Conservation (phyloP, 2,888 invertebrate genomes). For the Polymixis lichenea region DNA sequence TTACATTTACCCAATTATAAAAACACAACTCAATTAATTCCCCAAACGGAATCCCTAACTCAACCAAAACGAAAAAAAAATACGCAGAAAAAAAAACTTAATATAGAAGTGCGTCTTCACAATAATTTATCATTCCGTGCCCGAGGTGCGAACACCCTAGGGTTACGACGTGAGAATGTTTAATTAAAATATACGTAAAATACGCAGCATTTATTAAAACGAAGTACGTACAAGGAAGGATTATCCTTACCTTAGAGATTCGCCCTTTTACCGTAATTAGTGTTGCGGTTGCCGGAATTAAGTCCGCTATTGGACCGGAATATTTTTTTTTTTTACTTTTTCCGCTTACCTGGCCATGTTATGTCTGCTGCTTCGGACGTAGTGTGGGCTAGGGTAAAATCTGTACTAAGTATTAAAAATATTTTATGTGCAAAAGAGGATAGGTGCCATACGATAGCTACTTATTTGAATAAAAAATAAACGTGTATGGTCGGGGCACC, state of each 20-base stretch:
- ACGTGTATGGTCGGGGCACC: too few relatives aligned
- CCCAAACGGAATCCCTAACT: slow-evolving; percentile 28
- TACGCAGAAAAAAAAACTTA: slow-evolving; percentile 39
- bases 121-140: slow-evolving; percentile 65
- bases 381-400: slow-evolving; percentile 2
- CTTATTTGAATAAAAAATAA: neutral
- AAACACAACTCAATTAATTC: slow-evolving; percentile 48
- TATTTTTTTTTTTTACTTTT: slow-evolving; percentile 53
- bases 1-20: slow-evolving; percentile 12
- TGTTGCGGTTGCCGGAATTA: slow-evolving; percentile 65
- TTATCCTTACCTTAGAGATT: slow-evolving; percentile 75
- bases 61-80: slow-evolving; percentile 29
- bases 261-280: slow-evolving; percentile 76
- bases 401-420: slow-evolving; percentile 1
- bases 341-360: slow-evolving; percentile 29
- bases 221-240: slow-evolving; percentile 74
- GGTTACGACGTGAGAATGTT: slow-evolving; percentile 76
- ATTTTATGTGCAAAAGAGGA: neutral
- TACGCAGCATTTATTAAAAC: slow-evolving; percentile 78
- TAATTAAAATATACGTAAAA: slow-evolving; percentile 81
- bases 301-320: slow-evolving; percentile 46
- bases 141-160: slow-evolving; percentile 63
- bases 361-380: slow-evolving; percentile 5
- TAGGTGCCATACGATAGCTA: neutral
- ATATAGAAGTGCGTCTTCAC: slow-evolving; percentile 58